Evolutionary conservation across 2,888 invertebrate species (phyloP), one percentile per base, ranked within the genome.

Genomic region (Drosophila peninsularis): DNA sequence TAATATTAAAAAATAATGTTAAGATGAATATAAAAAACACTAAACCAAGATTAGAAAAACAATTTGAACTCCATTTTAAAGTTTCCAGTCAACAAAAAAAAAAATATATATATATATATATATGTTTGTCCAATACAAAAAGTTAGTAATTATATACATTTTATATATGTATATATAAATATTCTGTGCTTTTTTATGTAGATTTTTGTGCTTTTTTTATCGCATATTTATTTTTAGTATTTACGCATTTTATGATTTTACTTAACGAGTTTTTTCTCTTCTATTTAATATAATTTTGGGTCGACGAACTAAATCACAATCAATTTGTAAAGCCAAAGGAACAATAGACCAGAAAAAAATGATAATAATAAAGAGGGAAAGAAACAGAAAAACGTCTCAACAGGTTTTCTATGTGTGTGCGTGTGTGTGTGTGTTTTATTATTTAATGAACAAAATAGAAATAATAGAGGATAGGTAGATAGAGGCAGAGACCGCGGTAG

Each of bases 241-340:
- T 36, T 61, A 34, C 11, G 19, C 27, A 61, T 57, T 24, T 21
- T 47, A 30, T 45, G 27, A n/a, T 19, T 42, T 42, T 42, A 56
- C 19, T 36, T 41, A 34, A 42, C 14, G 24, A 60, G 36, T 37
- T 61, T 45, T 57, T 36, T 34, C 27, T 24, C 24, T 41, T 41
- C 9, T 45, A 2, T 47, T 34, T n/a, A 27, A 62, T 36, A 27
- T 27, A 24, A 27, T 52, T 47, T 62, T 32, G 41, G 65, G 53
- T 64, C 65, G 42, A 65, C 65, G 65, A 66, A 66, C 65, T 42
- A 66, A 55, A 65, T 34, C 54, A 19, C 39, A 64, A 52, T 52
- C 52, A 49, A 50, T 50, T 50, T 50, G 34, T 50, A 50, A 36
- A 45, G 45, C 21, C 19, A 27, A 37, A 52, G 52, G 52, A 52